Conservation (phyloP, 1,140 invertebrate species). For the Nomia melanderi region DNA sequence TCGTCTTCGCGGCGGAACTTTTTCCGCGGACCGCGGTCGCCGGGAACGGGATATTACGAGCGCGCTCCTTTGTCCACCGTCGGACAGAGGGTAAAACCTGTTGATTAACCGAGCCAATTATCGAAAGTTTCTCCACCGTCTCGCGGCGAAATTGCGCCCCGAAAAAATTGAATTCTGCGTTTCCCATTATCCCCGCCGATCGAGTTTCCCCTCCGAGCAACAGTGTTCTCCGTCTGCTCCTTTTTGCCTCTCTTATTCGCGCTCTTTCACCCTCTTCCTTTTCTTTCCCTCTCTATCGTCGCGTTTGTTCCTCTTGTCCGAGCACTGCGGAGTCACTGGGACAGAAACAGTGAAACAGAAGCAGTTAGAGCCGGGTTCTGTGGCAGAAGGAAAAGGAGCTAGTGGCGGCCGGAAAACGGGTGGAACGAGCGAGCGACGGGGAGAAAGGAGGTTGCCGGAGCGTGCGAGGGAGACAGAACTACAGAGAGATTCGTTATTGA, state of each 20-base stretch:
- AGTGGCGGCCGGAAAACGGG: conserved; percentile 1
- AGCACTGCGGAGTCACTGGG: conserved; percentile 9
- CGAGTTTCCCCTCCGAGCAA: not conserved
- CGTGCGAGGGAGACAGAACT: not conserved
- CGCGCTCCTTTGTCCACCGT: not conserved
- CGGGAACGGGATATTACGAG: not conserved
- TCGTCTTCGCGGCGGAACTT: no score
- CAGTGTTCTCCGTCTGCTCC: not conserved
- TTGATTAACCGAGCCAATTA: not conserved
- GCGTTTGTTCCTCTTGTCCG: not conserved
- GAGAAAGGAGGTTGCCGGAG: not conserved
- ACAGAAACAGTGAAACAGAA: conserved; percentile 25
- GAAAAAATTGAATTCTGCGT: not conserved
- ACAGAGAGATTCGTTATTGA: conserved; percentile 63
- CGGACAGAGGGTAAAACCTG: not conserved
- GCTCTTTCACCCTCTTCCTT: not conserved
- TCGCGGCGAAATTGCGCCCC: not conserved
- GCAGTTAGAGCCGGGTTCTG: conserved; percentile 4
- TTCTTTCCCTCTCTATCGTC: not conserved
- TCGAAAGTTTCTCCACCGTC: not conserved
- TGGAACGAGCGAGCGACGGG: not conserved
- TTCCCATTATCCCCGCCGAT: not conserved
- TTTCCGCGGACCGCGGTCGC: not conserved
- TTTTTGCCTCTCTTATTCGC: not conserved
- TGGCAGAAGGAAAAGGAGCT: conserved; percentile 11